phyloP scores from a whole-genome alignment of 2,113 vertebrate genomes.

The Patagioenas fasciata region DNA sequence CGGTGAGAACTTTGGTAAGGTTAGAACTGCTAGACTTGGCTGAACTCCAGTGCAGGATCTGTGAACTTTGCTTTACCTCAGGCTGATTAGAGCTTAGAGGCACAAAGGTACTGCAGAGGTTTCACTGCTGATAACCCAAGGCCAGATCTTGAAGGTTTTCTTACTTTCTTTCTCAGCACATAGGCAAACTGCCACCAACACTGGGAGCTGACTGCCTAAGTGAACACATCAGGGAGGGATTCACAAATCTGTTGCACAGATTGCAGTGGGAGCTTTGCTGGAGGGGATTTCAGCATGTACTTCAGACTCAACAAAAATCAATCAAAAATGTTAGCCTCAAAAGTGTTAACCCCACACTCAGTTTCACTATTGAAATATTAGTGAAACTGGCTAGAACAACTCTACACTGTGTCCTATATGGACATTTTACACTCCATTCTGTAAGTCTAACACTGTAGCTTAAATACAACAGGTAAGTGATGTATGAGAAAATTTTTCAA shows the following conservation, averaged over 20 bases:
- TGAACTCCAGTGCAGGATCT: neutral
- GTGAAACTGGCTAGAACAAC: neutral
- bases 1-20: neutral
- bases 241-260: neutral
- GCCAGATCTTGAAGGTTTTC: neutral
- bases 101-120: neutral
- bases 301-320: neutral
- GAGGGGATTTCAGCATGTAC: neutral
- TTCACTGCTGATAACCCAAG: neutral
- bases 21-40: neutral
- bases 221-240: neutral
- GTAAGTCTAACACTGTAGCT: neutral
- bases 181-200: neutral
- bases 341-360: neutral
- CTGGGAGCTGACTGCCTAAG: neutral
- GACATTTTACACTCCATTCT: neutral
- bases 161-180: neutral
- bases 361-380: neutral
- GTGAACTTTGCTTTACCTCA: slow-evolving; percentile 28
- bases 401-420: neutral
- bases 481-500: neutral
- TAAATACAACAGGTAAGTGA: neutral
- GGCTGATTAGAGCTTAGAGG: slow-evolving; percentile 34
- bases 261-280: neutral
- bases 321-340: neutral